phyloP scores from a whole-genome alignment of 2,888 invertebrate species.

The Mythimna loreyi region DNA sequence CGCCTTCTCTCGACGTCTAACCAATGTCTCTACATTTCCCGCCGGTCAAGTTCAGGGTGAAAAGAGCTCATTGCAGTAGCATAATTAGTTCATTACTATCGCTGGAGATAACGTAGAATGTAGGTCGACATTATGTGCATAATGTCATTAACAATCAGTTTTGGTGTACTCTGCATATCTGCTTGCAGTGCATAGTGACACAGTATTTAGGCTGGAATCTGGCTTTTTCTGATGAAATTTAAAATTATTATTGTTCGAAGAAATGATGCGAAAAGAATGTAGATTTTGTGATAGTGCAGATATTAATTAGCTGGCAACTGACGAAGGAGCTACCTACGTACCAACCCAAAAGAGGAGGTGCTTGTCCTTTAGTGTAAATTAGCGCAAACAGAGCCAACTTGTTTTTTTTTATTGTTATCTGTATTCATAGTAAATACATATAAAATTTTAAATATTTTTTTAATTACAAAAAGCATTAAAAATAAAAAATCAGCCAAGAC shows the following conservation, averaged over 20 bases:
- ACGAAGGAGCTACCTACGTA: too few relatives aligned
- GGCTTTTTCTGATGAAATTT: too few relatives aligned
- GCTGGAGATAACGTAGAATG: constrained; percentile 22
- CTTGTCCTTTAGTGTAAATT: too few relatives aligned
- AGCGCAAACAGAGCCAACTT: too few relatives aligned
- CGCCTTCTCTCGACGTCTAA: constrained; percentile 33
- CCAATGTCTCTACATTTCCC: constrained; percentile 11
- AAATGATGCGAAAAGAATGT: neutral
- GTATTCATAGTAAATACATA: too few relatives aligned
- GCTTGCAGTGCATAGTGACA: neutral
- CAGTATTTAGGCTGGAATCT: neutral
- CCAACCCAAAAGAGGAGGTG: too few relatives aligned
- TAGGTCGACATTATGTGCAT: constrained; percentile 29
- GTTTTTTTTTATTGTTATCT: too few relatives aligned
- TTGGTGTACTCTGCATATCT: constrained; percentile 13
- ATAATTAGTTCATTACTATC: neutral
- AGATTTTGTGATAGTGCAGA: neutral
- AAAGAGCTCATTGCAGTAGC: constrained; percentile 14
- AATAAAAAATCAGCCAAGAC: too few relatives aligned
- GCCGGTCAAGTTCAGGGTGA: constrained; percentile 55
- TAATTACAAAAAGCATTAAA: too few relatives aligned
- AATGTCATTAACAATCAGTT: constrained; percentile 25
- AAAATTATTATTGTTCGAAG: neutral
- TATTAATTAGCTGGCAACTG: too few relatives aligned
- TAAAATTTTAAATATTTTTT: too few relatives aligned